Base-by-base conservation (phyloP, 2,888 invertebrate species). In the Hecatera dysodea region DNA sequence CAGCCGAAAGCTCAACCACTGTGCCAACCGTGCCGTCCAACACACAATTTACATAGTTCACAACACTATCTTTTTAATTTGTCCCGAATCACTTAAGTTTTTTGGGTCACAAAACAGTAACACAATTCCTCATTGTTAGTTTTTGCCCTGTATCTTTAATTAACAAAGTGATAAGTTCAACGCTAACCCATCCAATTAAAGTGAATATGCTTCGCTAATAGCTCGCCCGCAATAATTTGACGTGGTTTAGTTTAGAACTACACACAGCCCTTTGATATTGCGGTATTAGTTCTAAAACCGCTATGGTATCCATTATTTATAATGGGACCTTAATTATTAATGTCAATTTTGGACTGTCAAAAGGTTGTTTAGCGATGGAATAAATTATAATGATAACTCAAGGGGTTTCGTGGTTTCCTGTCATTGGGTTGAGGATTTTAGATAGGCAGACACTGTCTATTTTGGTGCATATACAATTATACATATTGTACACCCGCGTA, bases 121-220 rank as follows among this genome's bases (percentile, higher is more conserved):
- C 12, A 22, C 44, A 29, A 12, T 52, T 56, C 46, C 39, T 19
- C 2, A n/a, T 61, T 55, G 48, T 6, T 36, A 22, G 19, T 79
- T 75, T 67, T 76, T 66, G 15, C 11, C 48, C 39, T 75, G 27
- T 68, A 63, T 65, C 61, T 77, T 70, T 81, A 66, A 81, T 78
- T 78, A 73, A 78, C 80, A 66, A 79, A 76, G 78, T 65, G 64
- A 67, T 52, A 70, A 69, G 52, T 69, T 80, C 59, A 62, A 78
- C 77, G 50, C 64, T 55, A 57, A 70, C 69, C 67, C 59, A 73
- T 80, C 82, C 79, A 80, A 77, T 80, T 80, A 77, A 60, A 50
- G 68, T 27, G 33, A 82, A 79, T 65, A 79, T 82, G 67, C 81
- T 70, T 65, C 56, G 33, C 71, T 74, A 78, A 82, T 81, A 68